Evolutionary conservation across 1,140 invertebrate genomes (phyloP).

Genomic region (Amyelois transitella): DNA sequence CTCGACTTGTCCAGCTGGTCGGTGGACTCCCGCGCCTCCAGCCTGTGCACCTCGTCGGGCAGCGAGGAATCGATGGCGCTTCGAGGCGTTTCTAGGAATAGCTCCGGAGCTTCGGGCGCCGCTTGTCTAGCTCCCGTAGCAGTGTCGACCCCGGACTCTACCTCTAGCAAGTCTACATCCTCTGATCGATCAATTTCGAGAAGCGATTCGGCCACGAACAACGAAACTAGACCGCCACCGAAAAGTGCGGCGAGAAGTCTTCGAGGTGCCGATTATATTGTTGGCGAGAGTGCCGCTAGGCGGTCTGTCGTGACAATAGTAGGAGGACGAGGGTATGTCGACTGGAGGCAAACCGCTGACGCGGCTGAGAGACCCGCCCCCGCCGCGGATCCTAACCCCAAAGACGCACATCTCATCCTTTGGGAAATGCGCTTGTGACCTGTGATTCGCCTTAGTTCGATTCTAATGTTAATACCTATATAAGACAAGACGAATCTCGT

Average conservation of each 20-base stretch:
- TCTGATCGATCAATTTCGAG: slow-evolving; percentile 58
- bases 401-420: slow-evolving; percentile 89
- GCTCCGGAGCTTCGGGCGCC: slow-evolving; percentile 81
- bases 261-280: slow-evolving; percentile 59
- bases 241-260: slow-evolving; percentile 47
- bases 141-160: slow-evolving; percentile 52
- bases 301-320: slow-evolving; percentile 89
- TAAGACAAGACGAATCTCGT: not conserved
- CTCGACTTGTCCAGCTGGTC: slow-evolving; percentile 91
- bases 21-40: slow-evolving; percentile 88
- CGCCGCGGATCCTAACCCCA: slow-evolving; percentile 64
- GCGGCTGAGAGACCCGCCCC: slow-evolving; percentile 64
- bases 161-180: slow-evolving; percentile 43
- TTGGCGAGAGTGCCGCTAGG: slow-evolving; percentile 73
- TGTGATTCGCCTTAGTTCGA: not conserved
- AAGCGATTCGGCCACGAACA: slow-evolving; percentile 49
- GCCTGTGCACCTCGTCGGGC: slow-evolving; percentile 85
- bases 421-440: slow-evolving; percentile 92
- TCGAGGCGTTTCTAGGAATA: slow-evolving; percentile 81
- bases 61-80: slow-evolving; percentile 87
- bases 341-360: slow-evolving; percentile 84
- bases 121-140: slow-evolving; percentile 47
- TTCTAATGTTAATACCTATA: not conserved
- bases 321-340: slow-evolving; percentile 90
- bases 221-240: slow-evolving; percentile 16